A percentile compares a stretch with the other conserved stretches of the same genome.
Evolutionary conservation across 1,140 invertebrate genomes (phyloP).

Genomic region (Mycetomoellerius zeteki): DNA sequence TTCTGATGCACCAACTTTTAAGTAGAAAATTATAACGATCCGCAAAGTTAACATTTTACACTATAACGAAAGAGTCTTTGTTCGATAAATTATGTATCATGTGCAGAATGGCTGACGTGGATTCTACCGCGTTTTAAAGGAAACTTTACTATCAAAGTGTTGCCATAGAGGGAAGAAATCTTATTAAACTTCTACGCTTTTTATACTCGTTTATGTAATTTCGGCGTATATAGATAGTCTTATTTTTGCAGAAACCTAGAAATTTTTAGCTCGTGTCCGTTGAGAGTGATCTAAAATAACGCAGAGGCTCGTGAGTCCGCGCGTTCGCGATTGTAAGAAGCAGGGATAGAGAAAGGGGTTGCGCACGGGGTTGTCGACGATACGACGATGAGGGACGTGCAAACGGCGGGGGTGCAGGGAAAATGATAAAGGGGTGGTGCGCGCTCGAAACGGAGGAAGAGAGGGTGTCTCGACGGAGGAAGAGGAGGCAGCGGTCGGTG

Average conservation of each 20-base stretch:
- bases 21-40: neutral
- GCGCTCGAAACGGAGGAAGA: constrained; percentile 60
- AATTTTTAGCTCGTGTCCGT: neutral
- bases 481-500: constrained; percentile 56
- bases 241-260: neutral
- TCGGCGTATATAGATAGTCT: neutral
- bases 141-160: neutral
- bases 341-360: constrained; percentile 63
- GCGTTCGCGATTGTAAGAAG: constrained; percentile 49
- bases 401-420: constrained; percentile 45
- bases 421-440: constrained; percentile 75
- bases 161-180: neutral
- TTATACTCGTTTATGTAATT: neutral
- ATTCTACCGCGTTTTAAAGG: neutral
- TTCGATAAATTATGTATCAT: constrained; percentile 15
- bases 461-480: constrained; percentile 71
- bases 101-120: neutral
- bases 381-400: constrained; percentile 68
- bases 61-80: neutral
- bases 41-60: neutral
- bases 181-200: constrained; percentile 18
- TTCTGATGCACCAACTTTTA: neutral
- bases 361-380: constrained; percentile 67
- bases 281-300: constrained; percentile 36
- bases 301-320: neutral